phyloP scores from a whole-genome alignment of 1,140 invertebrate species.

The Zaprionus taronus region DNA sequence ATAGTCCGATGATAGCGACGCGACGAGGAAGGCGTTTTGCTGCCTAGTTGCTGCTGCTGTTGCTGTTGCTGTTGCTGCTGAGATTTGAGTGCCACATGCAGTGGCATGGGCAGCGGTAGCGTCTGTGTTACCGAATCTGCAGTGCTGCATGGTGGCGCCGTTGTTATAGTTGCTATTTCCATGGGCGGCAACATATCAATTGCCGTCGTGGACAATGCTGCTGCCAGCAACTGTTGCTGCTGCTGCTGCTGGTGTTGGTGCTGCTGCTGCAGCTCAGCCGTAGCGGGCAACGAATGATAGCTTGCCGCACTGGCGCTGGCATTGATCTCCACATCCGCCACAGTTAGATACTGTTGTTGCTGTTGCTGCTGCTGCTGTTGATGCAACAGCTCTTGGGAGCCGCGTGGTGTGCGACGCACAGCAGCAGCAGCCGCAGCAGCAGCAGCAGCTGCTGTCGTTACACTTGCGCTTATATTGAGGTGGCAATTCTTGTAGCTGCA shows the following conservation, averaged over 20 bases:
- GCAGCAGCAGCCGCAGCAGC: conserved; percentile 40
- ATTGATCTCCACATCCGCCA: conserved; percentile 80
- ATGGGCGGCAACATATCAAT: conserved; percentile 62
- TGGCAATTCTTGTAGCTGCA: conserved; percentile 84
- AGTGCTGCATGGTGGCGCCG: conserved; percentile 45
- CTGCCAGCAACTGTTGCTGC: conserved; percentile 48
- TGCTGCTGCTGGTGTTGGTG: conserved; percentile 44
- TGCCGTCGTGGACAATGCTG: conserved; percentile 52
- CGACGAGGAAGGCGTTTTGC: conserved; percentile 75
- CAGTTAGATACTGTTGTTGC: conserved; percentile 76
- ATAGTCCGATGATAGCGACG: conserved; percentile 84
- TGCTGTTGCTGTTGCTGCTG: conserved; percentile 36
- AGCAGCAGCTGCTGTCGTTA: conserved; percentile 63
- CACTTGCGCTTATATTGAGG: conserved; percentile 70
- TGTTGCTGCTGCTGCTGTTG: conserved; percentile 53
- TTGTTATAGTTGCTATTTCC: conserved; percentile 66
- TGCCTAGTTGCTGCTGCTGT: conserved; percentile 50
- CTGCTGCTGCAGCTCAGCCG: conserved; percentile 58
- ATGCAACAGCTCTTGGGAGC: conserved; percentile 65
- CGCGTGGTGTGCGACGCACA: conserved; percentile 61
- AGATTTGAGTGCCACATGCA: conserved; percentile 50
- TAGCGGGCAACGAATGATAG: conserved; percentile 69
- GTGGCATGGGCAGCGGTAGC: conserved; percentile 56
- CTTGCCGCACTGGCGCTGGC: conserved; percentile 65
- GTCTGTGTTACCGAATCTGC: conserved; percentile 73